Conservation (phyloP, 2,113 vertebrate genomes). For the Gavia stellata region DNA sequence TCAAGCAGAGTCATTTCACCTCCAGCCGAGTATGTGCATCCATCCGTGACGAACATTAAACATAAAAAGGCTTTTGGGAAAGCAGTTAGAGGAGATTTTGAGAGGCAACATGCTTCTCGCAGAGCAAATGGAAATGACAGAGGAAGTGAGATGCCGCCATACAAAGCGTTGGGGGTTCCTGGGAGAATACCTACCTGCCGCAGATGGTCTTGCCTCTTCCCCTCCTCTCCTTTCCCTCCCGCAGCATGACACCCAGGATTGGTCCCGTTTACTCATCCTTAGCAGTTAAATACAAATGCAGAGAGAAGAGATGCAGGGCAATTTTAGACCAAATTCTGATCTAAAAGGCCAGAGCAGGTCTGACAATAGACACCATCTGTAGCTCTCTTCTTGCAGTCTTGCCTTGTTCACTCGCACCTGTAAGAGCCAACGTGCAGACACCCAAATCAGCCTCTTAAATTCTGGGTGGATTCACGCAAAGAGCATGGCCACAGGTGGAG, state of each 20-base stretch:
- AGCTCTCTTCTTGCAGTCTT: background rate
- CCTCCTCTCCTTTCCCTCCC: background rate
- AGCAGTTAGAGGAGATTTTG: background rate
- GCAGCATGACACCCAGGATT: background rate
- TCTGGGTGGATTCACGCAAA: background rate
- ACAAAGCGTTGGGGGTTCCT: background rate
- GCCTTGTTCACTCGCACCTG: background rate
- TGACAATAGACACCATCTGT: background rate
- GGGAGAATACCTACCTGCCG: background rate
- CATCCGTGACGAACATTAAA: background rate
- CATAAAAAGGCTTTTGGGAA: background rate
- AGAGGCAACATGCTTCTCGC: background rate
- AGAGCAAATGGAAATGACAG: background rate
- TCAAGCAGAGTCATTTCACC: conserved; percentile 23
- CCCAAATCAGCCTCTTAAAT: background rate
- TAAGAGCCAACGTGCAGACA: background rate
- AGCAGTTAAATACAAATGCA: background rate
- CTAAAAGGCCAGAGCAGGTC: background rate
- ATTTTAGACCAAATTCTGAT: background rate
- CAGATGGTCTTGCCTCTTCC: background rate
- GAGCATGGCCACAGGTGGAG: background rate
- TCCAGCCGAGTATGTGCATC: conserved; percentile 15
- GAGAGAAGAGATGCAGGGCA: background rate
- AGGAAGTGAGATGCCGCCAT: background rate
- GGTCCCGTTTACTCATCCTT: background rate